Evolutionary conservation across 2,113 vertebrate species (phyloP).

Genomic region (Alouatta palliata): DNA sequence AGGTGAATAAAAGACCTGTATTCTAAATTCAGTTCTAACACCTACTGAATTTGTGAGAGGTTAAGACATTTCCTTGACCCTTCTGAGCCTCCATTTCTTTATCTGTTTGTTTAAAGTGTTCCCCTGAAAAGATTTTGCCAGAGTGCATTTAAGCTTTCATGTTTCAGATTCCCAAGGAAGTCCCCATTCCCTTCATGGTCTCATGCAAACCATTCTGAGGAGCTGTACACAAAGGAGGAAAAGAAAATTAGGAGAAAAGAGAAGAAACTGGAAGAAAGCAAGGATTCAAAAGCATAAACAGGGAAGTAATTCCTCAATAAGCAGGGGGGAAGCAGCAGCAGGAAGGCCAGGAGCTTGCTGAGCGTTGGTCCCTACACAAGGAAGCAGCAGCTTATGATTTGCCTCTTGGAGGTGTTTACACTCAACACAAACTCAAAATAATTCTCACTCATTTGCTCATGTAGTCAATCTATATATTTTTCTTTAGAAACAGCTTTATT

Average conservation of each 20-base stretch:
- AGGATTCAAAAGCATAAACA: neutral
- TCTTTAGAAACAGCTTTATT: neutral
- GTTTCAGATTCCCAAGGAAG: neutral
- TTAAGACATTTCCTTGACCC: neutral
- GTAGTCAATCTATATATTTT: neutral
- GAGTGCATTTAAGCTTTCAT: neutral
- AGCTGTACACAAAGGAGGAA: neutral
- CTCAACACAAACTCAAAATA: neutral
- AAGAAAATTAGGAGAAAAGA: slow-evolving; percentile 7
- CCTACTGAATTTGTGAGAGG: neutral
- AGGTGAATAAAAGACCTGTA: neutral
- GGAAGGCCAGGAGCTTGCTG: neutral
- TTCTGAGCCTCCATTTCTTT: neutral
- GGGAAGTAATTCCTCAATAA: neutral
- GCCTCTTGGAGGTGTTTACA: neutral
- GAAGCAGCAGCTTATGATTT: neutral
- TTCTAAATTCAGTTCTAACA: neutral
- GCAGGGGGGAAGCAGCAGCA: too few relatives aligned
- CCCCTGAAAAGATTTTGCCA: neutral
- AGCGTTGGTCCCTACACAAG: neutral
- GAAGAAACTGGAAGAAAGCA: neutral
- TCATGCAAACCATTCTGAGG: neutral
- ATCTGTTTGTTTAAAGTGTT: neutral
- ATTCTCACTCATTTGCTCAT: neutral
- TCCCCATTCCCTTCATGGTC: neutral